These are phyloP conservation scores for Leptopilina myrica DNA, from an alignment of 2,888 invertebrate genomes.

Conservation along the genomic window DNA sequence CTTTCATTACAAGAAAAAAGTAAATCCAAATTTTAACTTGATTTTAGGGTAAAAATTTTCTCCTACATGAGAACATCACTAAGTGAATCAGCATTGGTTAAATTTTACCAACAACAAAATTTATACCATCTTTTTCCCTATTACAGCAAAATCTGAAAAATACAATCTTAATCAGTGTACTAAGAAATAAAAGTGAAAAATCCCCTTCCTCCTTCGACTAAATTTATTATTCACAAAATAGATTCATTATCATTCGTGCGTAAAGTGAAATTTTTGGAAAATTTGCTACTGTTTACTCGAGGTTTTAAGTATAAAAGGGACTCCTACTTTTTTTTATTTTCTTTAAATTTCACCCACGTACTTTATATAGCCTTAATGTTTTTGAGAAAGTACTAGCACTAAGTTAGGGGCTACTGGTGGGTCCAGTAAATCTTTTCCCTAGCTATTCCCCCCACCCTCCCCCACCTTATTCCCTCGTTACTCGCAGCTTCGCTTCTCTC, in stretches of 20 bases:
- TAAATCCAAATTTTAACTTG: too few relatives aligned
- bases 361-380: conserved; percentile 71
- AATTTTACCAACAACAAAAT: too few relatives aligned
- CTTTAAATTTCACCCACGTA: conserved; percentile 24
- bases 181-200: neutral
- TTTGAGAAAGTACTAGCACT: conserved; percentile 63
- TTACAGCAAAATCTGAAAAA: neutral
- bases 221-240: neutral
- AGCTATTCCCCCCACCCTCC: conserved; percentile 70
- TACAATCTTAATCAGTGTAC: neutral
- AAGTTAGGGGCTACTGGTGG: conserved; percentile 72
- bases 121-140: too few relatives aligned
- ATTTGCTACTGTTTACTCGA: neutral
- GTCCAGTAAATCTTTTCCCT: conserved; percentile 74
- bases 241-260: too few relatives aligned
- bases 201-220: neutral
- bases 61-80: too few relatives aligned
- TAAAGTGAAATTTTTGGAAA: neutral
- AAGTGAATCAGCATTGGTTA: too few relatives aligned
- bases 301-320: neutral
- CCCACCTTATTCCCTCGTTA: conserved; percentile 74
- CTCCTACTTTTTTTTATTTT: neutral
- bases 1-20: too few relatives aligned
- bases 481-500: conserved; percentile 74
- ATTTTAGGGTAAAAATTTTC: too few relatives aligned